Evolutionary conservation across 2,797 vertebrate species (phyloP).

Genomic region (Pangasius krempfi): DNA sequence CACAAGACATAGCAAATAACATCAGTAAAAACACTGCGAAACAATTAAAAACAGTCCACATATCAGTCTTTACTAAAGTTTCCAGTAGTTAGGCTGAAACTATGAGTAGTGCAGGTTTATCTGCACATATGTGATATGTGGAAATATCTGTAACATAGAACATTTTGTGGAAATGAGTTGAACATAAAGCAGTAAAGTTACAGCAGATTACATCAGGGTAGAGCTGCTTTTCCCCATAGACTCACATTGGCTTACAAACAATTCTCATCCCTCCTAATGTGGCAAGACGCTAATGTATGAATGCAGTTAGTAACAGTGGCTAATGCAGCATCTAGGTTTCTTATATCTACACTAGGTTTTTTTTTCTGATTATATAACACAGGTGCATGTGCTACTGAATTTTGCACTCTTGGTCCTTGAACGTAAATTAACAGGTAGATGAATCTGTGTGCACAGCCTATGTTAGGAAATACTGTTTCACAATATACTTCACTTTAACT

Average conservation of each 20-base stretch:
- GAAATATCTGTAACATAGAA: not conserved
- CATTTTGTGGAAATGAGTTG: conserved; percentile 12
- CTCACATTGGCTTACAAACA: not conserved
- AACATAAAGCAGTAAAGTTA: not conserved
- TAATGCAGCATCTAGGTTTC: not conserved
- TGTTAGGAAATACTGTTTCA: not conserved
- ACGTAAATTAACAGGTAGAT: not conserved
- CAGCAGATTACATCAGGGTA: conserved; percentile 15
- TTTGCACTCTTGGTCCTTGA: not conserved
- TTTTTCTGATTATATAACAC: not conserved
- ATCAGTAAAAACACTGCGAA: not conserved
- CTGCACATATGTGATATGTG: not conserved
- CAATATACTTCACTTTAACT: not conserved
- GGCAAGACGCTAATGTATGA: not conserved
- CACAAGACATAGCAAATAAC: not conserved
- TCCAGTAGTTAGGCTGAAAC: not conserved
- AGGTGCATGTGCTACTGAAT: not conserved
- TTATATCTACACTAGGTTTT: not conserved
- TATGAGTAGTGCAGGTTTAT: not conserved
- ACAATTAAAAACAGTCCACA: not conserved
- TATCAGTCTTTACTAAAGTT: not conserved
- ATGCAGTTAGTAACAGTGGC: not conserved
- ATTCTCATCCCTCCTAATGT: not conserved
- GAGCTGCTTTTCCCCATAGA: not conserved
- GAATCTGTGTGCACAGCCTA: not conserved